Evolutionary conservation across 2,888 invertebrate genomes (phyloP).

Genomic region (Stictocephala bisonia): DNA sequence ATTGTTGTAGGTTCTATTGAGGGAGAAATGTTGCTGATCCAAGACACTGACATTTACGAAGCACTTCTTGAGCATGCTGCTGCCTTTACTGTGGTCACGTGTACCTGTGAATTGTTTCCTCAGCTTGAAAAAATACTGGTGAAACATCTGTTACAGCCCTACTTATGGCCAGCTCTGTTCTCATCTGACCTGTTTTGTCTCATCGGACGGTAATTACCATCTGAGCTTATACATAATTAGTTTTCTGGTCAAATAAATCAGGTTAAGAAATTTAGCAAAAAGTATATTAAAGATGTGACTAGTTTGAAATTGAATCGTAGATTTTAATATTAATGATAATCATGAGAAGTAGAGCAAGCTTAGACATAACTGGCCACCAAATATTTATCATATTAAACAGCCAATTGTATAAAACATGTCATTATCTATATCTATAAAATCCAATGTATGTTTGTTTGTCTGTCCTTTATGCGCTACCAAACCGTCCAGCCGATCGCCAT

Average conservation of each 20-base stretch:
- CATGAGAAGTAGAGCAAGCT: no score
- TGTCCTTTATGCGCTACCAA: no score
- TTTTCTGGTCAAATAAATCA: not conserved
- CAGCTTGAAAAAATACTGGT: slow-evolving; percentile 19
- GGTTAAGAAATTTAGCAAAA: no score
- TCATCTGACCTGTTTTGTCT: slow-evolving; percentile 34
- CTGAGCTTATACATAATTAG: not conserved
- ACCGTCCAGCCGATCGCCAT: no score
- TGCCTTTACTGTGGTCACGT: not conserved
- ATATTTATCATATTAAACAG: no score
- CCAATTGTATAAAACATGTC: no score
- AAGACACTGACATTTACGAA: slow-evolving; percentile 24
- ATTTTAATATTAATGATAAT: no score
- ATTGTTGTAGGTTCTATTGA: not conserved
- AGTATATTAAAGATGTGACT: no score
- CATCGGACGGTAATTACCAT: not conserved
- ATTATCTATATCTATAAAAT: no score
- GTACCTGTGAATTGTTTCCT: not conserved
- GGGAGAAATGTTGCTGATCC: not conserved
- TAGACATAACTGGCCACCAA: no score
- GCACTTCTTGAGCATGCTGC: slow-evolving; percentile 11
- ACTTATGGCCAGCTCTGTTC: slow-evolving; percentile 35
- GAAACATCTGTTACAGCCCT: slow-evolving; percentile 25
- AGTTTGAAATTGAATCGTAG: no score
- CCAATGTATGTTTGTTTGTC: no score